Evolutionary conservation across 92 coral and sea anemone genomes (phyloP), one percentile per base, ranked within the genome.

Genomic region (Phenganax stokvisi): DNA sequence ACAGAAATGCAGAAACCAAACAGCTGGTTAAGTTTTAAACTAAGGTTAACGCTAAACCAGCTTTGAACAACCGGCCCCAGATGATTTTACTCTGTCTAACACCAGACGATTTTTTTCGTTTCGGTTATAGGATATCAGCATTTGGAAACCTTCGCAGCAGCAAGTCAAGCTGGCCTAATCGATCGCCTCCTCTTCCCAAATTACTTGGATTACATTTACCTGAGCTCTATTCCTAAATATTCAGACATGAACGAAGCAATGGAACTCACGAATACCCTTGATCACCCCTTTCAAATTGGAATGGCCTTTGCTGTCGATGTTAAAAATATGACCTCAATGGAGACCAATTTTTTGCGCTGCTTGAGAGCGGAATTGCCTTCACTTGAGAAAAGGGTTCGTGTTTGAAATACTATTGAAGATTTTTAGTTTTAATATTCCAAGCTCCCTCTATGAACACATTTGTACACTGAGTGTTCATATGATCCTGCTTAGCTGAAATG

Each of bases 251-350:
- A 12, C 6, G 51, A 52, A 0, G 17, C 27, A 52, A 51, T 73
- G 12, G 12, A 3, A 6, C 37, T 73, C 29, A 73, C 77, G 8
- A 73, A 73, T 31, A 53, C 62, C 8, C 61, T 73, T 7, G 51
- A 52, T 13, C 59, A 73, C 17, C 77, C 77, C 37, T 73, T 73
- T 73, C 59, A 73, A 53, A 73, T 56, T 52, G 77, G 77, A 53
- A 15, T 73, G 77, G 16, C 51, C 10, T 54, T 0, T 12, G 77
- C 62, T 15, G 62, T 73, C 27, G 51, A 53, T 13, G 44, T 54
- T 11, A 54, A 13, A 37, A 73, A 73, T 8, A 20, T 20, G 31
- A n/a, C 62, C 3, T 11, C 16, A 0, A 30, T 27, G 17, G 62
- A 53, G 7, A 29, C 51, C 12, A 73, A 30, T 54, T 53, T 73